Percentiles rank a stretch among this genome's conserved stretches.
These are phyloP conservation scores for Melanostoma mellinum DNA, from an alignment of 2,888 invertebrate species.

Conservation along the genomic window DNA sequence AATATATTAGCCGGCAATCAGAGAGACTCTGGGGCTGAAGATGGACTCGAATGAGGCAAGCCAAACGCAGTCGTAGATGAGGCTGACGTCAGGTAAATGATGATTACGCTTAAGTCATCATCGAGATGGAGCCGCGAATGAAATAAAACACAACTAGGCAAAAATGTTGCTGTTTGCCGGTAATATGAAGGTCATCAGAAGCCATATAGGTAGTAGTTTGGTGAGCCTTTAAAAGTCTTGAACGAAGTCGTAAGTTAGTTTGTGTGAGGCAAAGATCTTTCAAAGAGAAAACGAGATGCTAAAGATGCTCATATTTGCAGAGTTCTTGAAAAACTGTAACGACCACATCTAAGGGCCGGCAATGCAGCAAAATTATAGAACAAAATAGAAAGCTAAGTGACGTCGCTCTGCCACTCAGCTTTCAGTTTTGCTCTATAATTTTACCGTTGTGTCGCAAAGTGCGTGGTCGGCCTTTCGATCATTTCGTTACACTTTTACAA, in stretches of 20 bases:
- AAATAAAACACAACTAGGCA: constrained; percentile 17
- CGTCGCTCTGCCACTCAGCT: too few relatives aligned
- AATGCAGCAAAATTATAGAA: too few relatives aligned
- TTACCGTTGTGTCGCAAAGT: too few relatives aligned
- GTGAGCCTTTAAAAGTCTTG: constrained; percentile 44
- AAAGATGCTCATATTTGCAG: too few relatives aligned
- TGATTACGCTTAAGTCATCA: constrained; percentile 45
- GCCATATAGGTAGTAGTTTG: constrained; percentile 14
- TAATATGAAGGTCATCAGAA: constrained; percentile 54
- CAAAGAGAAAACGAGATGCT: too few relatives aligned
- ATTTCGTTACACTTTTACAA: too few relatives aligned
- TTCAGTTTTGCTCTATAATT: too few relatives aligned
- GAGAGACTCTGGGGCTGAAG: constrained; percentile 27
- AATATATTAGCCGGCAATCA: constrained; percentile 59
- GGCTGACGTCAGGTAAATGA: constrained; percentile 59
- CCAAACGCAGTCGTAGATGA: constrained; percentile 18
- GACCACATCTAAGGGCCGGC: too few relatives aligned
- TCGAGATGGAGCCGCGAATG: constrained; percentile 31
- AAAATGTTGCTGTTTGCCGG: constrained; percentile 34
- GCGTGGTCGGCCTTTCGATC: too few relatives aligned
- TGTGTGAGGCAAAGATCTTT: background rate
- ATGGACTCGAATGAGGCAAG: constrained; percentile 21
- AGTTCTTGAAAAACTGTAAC: too few relatives aligned
- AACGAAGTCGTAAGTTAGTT: background rate
- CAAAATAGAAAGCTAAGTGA: too few relatives aligned